Percentiles rank a stretch among this genome's conserved stretches.
Conservation (phyloP, 2,888 invertebrate species). For the Apodemia hepburni region DNA sequence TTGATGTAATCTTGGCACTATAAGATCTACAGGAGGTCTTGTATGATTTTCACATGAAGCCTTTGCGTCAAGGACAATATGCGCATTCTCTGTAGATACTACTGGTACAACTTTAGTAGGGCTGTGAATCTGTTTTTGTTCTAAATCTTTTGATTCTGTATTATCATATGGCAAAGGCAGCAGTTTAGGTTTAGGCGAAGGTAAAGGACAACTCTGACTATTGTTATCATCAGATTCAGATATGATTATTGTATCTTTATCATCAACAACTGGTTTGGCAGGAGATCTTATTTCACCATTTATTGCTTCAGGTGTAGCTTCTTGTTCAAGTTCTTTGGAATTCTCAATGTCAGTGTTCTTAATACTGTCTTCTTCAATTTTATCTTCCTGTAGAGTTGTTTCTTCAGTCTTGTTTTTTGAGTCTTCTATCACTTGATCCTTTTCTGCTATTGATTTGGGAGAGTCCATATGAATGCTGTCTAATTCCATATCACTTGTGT, state of each 20-base stretch:
- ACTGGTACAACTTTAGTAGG: slow-evolving; percentile 67
- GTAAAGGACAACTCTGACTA: slow-evolving; percentile 71
- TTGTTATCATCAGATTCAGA: slow-evolving; percentile 74
- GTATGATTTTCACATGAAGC: slow-evolving; percentile 52
- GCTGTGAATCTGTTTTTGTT: slow-evolving; percentile 51
- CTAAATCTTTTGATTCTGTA: slow-evolving; percentile 56
- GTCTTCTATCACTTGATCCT: slow-evolving; percentile 62
- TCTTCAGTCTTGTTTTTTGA: slow-evolving; percentile 46
- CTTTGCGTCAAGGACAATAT: slow-evolving; percentile 65
- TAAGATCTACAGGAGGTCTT: slow-evolving; percentile 51
- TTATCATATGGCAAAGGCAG: slow-evolving; percentile 51
- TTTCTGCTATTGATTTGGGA: slow-evolving; percentile 63
- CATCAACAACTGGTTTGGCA: slow-evolving; percentile 50
- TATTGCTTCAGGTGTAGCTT: slow-evolving; percentile 44
- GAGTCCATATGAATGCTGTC: slow-evolving; percentile 75
- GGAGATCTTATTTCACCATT: slow-evolving; percentile 57
- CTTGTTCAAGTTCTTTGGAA: slow-evolving; percentile 40
- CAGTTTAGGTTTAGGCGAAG: slow-evolving; percentile 62
- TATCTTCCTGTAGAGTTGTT: slow-evolving; percentile 34
- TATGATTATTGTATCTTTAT: slow-evolving; percentile 71
- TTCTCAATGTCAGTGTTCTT: slow-evolving; percentile 36
- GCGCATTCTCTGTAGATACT: slow-evolving; percentile 64
- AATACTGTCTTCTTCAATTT: slow-evolving; percentile 30
- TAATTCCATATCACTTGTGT: slow-evolving; percentile 74
- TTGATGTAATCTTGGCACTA: slow-evolving; percentile 56